Percentiles rank a stretch among this genome's conserved stretches.
Conservation (phyloP, 2,888 invertebrate species). For the Brachynemurus nebulosus region DNA sequence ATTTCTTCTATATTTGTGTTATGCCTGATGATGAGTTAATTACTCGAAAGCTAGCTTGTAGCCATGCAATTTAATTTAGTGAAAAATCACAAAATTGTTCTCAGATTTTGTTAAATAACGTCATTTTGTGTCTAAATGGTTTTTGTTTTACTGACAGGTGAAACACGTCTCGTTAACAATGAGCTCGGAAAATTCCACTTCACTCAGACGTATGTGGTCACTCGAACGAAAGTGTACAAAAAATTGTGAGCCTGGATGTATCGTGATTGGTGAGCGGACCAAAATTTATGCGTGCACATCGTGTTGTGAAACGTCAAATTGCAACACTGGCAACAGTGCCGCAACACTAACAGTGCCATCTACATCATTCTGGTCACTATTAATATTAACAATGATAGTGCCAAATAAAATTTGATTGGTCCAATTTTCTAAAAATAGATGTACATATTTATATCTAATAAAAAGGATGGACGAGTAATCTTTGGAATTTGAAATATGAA, state of each 20-base stretch:
- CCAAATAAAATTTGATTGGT: background rate
- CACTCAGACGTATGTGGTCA: slow-evolving; percentile 68
- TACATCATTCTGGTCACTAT: too few relatives aligned
- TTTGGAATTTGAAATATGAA: too few relatives aligned
- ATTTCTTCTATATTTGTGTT: too few relatives aligned
- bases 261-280: slow-evolving; percentile 77
- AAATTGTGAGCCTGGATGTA: slow-evolving; percentile 76
- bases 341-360: background rate
- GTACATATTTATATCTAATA: background rate
- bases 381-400: too few relatives aligned
- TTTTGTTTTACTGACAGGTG: slow-evolving; percentile 50
- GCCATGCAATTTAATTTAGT: too few relatives aligned
- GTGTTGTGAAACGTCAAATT: slow-evolving; percentile 65
- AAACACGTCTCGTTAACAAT: slow-evolving; percentile 73
- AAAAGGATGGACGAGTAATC: too few relatives aligned
- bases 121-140: too few relatives aligned
- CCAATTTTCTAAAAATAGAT: background rate
- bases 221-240: slow-evolving; percentile 69
- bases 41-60: too few relatives aligned
- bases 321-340: slow-evolving; percentile 53
- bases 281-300: slow-evolving; percentile 78
- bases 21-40: too few relatives aligned
- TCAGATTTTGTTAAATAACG: too few relatives aligned
- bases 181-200: slow-evolving; percentile 64
- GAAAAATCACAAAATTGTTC: background rate